Base-by-base conservation (phyloP, 1,140 invertebrate species). In the Cecropterus lyciades region DNA sequence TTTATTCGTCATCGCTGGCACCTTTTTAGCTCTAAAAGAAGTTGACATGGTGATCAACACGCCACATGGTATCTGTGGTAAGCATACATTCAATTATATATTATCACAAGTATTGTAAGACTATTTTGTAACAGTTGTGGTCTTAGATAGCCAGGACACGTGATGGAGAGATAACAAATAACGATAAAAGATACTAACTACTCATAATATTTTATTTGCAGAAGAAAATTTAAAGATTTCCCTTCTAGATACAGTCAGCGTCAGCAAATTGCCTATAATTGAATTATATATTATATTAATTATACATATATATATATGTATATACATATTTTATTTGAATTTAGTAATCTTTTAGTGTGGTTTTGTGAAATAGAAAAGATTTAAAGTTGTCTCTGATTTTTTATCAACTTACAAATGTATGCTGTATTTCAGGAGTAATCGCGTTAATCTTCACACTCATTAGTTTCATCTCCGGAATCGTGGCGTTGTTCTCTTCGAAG, bases 41-140 rank as follows among this genome's bases (percentile, higher is more conserved):
- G 75, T 77, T 6, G 69, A 87, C 17, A 91, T 91, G 87, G 11
- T 57, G 11, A 65, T 91, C 3, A 75, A 78, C n/a, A 79, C 84
- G 0, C 67, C 86, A 51, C 89, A 92, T 66, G 89, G 88, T n/a
- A 89, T 91, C 45, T 91, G 88, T 45, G 89, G 89, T 92, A 80
- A 45, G 15, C 53, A 30, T 65, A 11, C 13, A 48, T 55, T 46
- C 43, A 51, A 16, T 42, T 33, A 51, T 40, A 53, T 20, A 20
- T 20, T 20, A 65, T 59, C 57, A 4, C 16, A 48, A 16, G 13
- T 17, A 42, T 55, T 53, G n/a, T n/a, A n/a, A n/a, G n/a, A n/a
- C n/a, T n/a, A n/a, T n/a, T n/a, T n/a, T n/a, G 20, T 24, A 14
- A 56, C n/a, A 65, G 13, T 51, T 60, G 40, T 65, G 33, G n/a